Percentiles rank a stretch among this genome's conserved stretches.
These are phyloP conservation scores for Synanthedon andrenaeformis DNA, from an alignment of 2,888 invertebrate species.

Conservation along the genomic window DNA sequence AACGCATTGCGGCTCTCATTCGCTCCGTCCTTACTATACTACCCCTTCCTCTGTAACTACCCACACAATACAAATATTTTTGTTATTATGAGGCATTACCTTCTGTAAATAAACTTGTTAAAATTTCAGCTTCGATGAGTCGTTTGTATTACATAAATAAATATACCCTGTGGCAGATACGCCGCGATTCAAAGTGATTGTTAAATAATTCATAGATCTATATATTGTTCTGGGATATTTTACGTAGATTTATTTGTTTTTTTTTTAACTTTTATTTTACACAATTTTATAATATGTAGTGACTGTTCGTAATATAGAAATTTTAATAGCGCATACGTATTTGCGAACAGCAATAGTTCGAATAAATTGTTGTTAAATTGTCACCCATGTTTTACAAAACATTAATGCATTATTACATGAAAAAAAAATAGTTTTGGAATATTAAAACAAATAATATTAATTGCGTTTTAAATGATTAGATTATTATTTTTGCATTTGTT, in stretches of 20 bases:
- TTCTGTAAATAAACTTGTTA: slow-evolving; percentile 51
- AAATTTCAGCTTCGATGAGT: slow-evolving; percentile 30
- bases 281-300: not conserved
- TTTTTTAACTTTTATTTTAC: not conserved
- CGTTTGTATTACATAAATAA: slow-evolving; percentile 32
- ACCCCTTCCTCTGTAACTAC: not conserved
- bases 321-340: not conserved
- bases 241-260: not conserved
- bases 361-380: not conserved
- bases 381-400: not conserved
- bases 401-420: no score
- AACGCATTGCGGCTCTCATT: no score
- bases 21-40: no score
- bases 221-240: slow-evolving; percentile 18
- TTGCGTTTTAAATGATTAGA: not conserved
- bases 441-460: not conserved
- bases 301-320: not conserved
- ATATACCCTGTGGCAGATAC: not conserved
- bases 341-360: not conserved
- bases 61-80: slow-evolving; percentile 13
- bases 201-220: slow-evolving; percentile 37
- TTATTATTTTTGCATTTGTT: slow-evolving; percentile 8
- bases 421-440: no score
- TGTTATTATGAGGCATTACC: slow-evolving; percentile 18
- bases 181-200: slow-evolving; percentile 29